Evolutionary conservation across 2,888 invertebrate species (phyloP), one percentile per base, ranked within the genome.

Genomic region (Nephrocerus scutellatus): DNA sequence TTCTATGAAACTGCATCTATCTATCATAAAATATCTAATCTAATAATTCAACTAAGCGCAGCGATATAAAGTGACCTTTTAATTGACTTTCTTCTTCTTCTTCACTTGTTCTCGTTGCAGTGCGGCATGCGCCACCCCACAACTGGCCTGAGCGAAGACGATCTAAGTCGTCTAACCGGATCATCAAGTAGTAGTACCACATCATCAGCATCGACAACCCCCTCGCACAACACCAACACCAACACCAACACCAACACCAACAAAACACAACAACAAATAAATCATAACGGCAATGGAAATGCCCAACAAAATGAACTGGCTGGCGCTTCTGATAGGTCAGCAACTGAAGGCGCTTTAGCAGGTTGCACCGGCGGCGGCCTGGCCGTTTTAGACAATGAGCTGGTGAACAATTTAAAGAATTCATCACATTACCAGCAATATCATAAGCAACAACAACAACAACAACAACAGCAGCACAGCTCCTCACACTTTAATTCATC

Each of bases 71-170:
- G 15, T 25, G 21, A 25, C 9, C 14, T 25, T n/a, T 25, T 38
- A 22, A 9, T 44, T 41, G 19, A 36, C 50, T 36, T 31, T 42
- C 22, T 43, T 25, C 44, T 2, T 21, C n/a, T n/a, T n/a, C n/a
- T n/a, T n/a, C n/a, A n/a, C n/a, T n/a, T n/a, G n/a, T n/a, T n/a
- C n/a, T n/a, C n/a, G n/a, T 60, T 63, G 39, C 50, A 69, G 69
- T 69, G 69, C 69, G 69, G 69, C 62, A 69, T 69, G 69, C 69
- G 69, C 63, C 68, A 68, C 60, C 68, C 69, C 58, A 68, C 65
- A 57, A 65, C 65, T 55, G 68, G 65, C 59, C 64, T 66, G 56
- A 69, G 65, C 57, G 67, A 68, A 59, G 69, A 65, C 67, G 69
- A 69, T 64, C 55, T 68, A 44, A 69, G 69, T 69, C 68, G 68